Evolutionary conservation across 1,140 invertebrate genomes (phyloP).

Genomic region (Lepidurus apus): DNA sequence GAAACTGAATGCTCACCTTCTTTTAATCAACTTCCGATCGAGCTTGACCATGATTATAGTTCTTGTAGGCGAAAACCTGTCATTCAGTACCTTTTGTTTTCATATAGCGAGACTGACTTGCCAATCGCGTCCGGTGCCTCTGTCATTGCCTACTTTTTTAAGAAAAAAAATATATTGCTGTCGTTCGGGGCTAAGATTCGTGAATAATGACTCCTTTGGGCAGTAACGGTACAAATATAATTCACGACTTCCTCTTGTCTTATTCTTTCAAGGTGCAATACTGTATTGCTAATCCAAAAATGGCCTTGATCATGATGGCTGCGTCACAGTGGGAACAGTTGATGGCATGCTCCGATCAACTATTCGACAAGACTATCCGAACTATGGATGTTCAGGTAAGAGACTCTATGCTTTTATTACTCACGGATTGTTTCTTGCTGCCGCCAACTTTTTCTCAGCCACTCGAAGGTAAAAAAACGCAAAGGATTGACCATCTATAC

Average conservation of each 20-base stretch:
- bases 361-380: not conserved
- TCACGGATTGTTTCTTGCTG: no score
- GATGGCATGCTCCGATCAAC: not conserved
- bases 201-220: not conserved
- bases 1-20: not conserved
- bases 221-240: not conserved
- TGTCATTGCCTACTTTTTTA: not conserved
- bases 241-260: not conserved
- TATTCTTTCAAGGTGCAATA: not conserved
- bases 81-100: not conserved
- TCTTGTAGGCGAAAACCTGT: not conserved
- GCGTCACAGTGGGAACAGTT: conserved; percentile 3
- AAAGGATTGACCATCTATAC: no score
- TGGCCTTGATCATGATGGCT: conserved; percentile 1
- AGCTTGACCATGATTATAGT: not conserved
- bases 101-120: no score
- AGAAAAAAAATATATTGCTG: not conserved
- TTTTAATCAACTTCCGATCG: not conserved
- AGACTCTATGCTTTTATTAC: not conserved
- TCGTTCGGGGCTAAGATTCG: not conserved
- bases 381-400: conserved; percentile 9
- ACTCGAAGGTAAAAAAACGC: no score
- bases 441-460: no score
- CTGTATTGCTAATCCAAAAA: not conserved
- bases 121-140: no score